A percentile compares a stretch with the other conserved stretches of the same genome.
phyloP scores from a whole-genome alignment of 2,797 vertebrate genomes.

The Loris lydekkerianus region DNA sequence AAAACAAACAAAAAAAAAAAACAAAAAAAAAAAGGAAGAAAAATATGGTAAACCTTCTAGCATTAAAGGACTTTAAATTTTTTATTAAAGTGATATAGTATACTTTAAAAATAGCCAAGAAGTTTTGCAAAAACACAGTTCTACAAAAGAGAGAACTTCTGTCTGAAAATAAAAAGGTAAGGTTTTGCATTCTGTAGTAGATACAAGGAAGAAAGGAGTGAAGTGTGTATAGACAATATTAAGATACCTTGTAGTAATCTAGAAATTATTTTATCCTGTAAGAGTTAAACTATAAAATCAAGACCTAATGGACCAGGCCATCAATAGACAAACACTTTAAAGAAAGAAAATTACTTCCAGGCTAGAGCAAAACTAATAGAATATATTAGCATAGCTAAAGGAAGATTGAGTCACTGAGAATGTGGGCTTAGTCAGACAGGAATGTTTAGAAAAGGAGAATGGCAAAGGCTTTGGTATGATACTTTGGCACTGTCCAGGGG shows the following conservation, averaged over 20 bases:
- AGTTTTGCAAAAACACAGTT: constrained; percentile 35
- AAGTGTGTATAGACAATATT: not conserved
- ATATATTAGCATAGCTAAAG: constrained; percentile 25
- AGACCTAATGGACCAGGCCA: not conserved
- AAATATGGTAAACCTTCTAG: constrained; percentile 54
- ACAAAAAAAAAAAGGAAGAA: not conserved
- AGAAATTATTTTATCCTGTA: constrained; percentile 20
- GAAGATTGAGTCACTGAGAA: not conserved
- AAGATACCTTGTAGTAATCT: not conserved
- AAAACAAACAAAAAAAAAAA: too few relatives aligned
- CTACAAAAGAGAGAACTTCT: constrained; percentile 17
- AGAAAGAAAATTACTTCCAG: not conserved
- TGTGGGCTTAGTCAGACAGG: not conserved
- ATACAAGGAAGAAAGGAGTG: not conserved
- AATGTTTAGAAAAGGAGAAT: not conserved
- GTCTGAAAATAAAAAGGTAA: constrained; percentile 19
- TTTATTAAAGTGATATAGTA: constrained; percentile 5
- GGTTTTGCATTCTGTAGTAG: not conserved
- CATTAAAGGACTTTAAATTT: constrained; percentile 58
- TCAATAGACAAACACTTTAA: not conserved
- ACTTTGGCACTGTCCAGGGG: not conserved
- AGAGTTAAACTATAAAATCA: constrained; percentile 53
- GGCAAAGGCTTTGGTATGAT: not conserved
- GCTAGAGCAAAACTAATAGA: constrained; percentile 6
- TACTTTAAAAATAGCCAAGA: constrained; percentile 40